Evolutionary conservation across 2,888 invertebrate species (phyloP).

Genomic region (Morpho achilles): DNA sequence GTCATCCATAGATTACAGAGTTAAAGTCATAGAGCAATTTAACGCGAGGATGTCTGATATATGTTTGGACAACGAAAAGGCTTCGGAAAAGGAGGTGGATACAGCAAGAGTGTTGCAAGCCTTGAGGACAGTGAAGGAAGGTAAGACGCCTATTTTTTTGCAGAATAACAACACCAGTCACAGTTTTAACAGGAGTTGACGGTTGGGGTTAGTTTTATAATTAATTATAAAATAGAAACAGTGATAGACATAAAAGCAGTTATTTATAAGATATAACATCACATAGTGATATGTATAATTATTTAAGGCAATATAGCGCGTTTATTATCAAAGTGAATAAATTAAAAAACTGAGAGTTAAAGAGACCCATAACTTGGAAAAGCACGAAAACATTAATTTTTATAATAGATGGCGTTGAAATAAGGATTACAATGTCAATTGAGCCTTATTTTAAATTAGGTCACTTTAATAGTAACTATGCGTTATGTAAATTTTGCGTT

Average conservation of each 20-base stretch:
- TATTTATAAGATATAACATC: neutral
- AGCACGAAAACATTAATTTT: too few species aligned
- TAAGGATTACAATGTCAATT: too few species aligned
- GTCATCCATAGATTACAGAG: conserved; percentile 91
- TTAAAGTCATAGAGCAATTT: conserved; percentile 93
- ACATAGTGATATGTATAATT: neutral
- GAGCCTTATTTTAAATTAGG: too few species aligned
- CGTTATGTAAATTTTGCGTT: too few species aligned
- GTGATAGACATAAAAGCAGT: neutral
- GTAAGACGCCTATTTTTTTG: conserved; percentile 80
- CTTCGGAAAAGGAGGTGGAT: conserved; percentile 93
- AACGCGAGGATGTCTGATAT: conserved; percentile 90
- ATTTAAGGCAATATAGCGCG: neutral
- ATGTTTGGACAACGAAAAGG: conserved; percentile 91
- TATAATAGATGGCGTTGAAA: too few species aligned
- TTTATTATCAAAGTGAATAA: too few species aligned
- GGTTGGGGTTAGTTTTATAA: conserved; percentile 10
- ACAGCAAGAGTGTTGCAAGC: conserved; percentile 95
- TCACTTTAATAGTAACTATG: too few species aligned
- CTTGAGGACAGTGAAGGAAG: conserved; percentile 86
- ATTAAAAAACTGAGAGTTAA: too few species aligned
- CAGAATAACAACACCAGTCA: conserved; percentile 71
- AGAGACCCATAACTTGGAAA: too few species aligned
- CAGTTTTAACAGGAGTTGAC: conserved; percentile 69
- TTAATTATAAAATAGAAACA: conserved; percentile 9